These are phyloP conservation scores for Oscarella lobularis DNA, from an alignment of 37 sponge, comb jelly and placozoan species.

Conservation along the genomic window DNA sequence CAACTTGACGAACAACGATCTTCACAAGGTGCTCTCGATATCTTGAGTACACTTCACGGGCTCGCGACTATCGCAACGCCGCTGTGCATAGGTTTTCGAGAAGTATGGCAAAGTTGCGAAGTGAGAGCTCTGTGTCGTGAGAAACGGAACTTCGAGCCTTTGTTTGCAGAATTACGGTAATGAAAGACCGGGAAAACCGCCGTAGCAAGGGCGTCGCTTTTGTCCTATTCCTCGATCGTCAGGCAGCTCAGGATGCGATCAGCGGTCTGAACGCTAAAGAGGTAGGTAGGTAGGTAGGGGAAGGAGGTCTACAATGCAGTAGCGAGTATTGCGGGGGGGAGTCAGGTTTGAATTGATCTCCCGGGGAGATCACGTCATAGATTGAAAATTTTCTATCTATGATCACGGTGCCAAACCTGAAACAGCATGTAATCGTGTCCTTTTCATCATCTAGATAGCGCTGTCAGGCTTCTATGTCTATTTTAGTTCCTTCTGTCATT, in stretches of 20 bases:
- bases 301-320: too few relatives aligned
- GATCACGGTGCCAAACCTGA: too few relatives aligned
- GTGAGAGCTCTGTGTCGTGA: constrained; percentile 15
- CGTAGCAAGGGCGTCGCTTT: constrained; percentile 91
- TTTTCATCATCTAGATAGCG: too few relatives aligned
- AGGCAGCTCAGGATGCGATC: constrained; percentile 52
- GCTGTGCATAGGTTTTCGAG: constrained; percentile 82
- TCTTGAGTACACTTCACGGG: too few relatives aligned
- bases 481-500: too few relatives aligned
- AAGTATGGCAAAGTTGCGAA: constrained; percentile 76
- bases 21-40: constrained; percentile 58
- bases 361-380: too few relatives aligned
- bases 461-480: too few relatives aligned
- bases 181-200: constrained; percentile 53
- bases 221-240: constrained; percentile 64
- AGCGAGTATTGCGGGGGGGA: too few relatives aligned
- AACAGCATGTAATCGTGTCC: too few relatives aligned
- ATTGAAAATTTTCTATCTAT: too few relatives aligned
- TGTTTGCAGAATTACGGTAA: constrained; percentile 44
- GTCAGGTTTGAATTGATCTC: too few relatives aligned
- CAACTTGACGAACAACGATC: constrained; percentile 79
- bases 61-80: too few relatives aligned
- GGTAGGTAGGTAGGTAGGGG: constrained; percentile 23
- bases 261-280: constrained; percentile 61
- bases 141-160: background rate